These are phyloP conservation scores for Arctopsyche grandis DNA, from an alignment of 1,140 invertebrate genomes.

Conservation along the genomic window DNA sequence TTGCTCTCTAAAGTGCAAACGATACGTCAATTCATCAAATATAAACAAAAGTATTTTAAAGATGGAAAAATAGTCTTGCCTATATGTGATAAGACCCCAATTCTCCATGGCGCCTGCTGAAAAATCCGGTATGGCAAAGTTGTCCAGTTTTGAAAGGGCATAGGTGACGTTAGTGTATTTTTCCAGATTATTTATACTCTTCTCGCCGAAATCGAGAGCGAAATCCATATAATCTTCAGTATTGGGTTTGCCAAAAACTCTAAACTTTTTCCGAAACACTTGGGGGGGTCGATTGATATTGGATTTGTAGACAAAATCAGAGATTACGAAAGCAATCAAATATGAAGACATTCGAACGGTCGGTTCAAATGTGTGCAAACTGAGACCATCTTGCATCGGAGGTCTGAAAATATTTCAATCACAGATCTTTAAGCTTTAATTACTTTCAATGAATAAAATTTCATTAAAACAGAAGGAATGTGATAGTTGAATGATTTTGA, in stretches of 20 bases:
- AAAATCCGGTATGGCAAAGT: conserved; percentile 82
- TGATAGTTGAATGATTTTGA: background rate
- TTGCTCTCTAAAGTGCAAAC: conserved; percentile 58
- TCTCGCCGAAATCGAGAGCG: conserved; percentile 67
- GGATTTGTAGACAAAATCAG: conserved; percentile 69
- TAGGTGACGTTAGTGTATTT: conserved; percentile 66
- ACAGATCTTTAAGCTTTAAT: too few species aligned
- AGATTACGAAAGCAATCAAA: conserved; percentile 78
- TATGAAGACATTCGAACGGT: conserved; percentile 75
- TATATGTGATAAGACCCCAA: conserved; percentile 83
- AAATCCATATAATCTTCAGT: conserved; percentile 59
- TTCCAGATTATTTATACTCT: conserved; percentile 66
- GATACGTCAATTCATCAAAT: background rate
- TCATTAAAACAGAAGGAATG: background rate
- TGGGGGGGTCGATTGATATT: background rate
- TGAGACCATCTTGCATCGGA: background rate
- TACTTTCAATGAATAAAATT: conserved; percentile 5
- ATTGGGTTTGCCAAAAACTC: conserved; percentile 45
- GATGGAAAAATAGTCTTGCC: conserved; percentile 57
- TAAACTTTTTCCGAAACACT: conserved; percentile 58
- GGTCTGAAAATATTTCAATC: conserved; percentile 8
- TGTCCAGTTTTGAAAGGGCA: conserved; percentile 69
- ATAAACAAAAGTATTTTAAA: background rate
- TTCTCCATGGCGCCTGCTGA: conserved; percentile 86
- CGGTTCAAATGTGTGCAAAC: background rate